Percentiles rank a stretch among this genome's conserved stretches.
Evolutionary conservation across 1,140 invertebrate species (phyloP).

Genomic region (Nephila pilipes): DNA sequence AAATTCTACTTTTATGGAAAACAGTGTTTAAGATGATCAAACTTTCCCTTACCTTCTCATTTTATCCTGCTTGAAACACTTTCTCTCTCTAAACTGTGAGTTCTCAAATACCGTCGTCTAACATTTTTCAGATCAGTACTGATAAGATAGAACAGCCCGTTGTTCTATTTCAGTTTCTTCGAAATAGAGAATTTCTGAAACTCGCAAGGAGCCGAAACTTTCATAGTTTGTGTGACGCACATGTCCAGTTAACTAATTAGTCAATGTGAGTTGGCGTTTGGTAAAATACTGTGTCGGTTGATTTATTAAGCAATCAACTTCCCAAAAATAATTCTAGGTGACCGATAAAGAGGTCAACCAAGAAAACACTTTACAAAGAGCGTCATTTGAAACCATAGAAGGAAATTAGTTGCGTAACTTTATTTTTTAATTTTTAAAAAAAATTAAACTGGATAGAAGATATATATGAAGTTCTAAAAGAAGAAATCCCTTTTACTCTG

Average conservation of each 20-base stretch:
- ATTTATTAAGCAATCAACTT: conserved; percentile 18
- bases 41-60: conserved; percentile 1
- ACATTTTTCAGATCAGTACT: neutral
- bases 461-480: neutral
- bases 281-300: neutral
- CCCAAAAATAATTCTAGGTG: conserved; percentile 32
- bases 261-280: conserved; percentile 1
- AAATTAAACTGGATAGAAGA: neutral
- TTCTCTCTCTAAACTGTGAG: too few relatives aligned
- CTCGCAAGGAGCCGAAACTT: neutral
- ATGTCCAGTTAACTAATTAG: conserved; percentile 1
- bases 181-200: neutral
- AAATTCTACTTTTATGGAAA: too few relatives aligned
- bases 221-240: neutral
- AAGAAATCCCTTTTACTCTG: neutral
- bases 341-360: conserved; percentile 29
- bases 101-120: neutral
- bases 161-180: neutral
- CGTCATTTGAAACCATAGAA: neutral
- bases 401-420: conserved; percentile 11
- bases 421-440: neutral
- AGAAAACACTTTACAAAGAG: neutral
- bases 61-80: neutral
- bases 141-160: neutral
- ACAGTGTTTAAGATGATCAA: neutral